Evolutionary conservation across 2,888 invertebrate genomes (phyloP).

Genomic region (Campoplex nolae): DNA sequence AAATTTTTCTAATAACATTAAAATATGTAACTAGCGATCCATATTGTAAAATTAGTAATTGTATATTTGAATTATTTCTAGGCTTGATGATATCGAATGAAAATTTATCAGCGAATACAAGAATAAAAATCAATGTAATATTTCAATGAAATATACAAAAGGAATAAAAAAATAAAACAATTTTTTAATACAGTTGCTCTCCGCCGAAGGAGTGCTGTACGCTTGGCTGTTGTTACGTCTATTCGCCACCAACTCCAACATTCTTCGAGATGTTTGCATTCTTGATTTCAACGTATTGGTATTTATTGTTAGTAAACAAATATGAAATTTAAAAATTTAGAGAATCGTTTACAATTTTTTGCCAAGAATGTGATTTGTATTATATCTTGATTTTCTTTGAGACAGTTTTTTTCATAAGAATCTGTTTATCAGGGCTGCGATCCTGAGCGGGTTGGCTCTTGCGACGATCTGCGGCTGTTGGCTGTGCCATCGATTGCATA

Average conservation of each 20-base stretch:
- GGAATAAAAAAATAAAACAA: not conserved
- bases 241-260: conserved; percentile 86
- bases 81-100: no score
- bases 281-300: conserved; percentile 90
- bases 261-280: conserved; percentile 87
- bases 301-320: conserved; percentile 86
- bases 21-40: not conserved
- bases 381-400: not conserved
- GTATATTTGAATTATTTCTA: no score
- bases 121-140: not conserved
- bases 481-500: conserved; percentile 86
- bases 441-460: conserved; percentile 89
- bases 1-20: not conserved
- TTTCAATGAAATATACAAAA: not conserved
- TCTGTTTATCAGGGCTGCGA: conserved; percentile 79
- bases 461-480: conserved; percentile 90
- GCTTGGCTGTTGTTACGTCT: conserved; percentile 87
- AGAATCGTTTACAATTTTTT: not conserved
- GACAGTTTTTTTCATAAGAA: not conserved
- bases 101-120: not conserved
- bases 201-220: conserved; percentile 91
- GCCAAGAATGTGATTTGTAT: not conserved
- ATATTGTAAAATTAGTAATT: not conserved
- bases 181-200: conserved; percentile 86
- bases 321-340: not conserved